These are phyloP conservation scores for Atractosteus spatula DNA, from an alignment of 2,113 vertebrate genomes.

Conservation along the genomic window DNA sequence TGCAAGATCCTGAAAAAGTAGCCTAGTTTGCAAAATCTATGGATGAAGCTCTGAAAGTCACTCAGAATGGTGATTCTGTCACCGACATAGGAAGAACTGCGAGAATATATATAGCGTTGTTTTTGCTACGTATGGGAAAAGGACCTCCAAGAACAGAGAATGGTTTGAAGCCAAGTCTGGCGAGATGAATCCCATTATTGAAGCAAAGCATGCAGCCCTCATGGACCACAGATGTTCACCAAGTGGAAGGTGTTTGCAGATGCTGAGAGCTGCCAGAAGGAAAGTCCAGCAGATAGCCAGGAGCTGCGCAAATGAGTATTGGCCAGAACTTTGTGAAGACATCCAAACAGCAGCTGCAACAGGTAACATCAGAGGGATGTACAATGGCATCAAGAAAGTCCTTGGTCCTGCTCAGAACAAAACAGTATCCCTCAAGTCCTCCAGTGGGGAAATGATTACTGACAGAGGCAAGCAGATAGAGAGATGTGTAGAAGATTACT, in stretches of 20 bases:
- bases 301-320: background rate
- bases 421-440: too few species aligned
- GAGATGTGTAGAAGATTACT: background rate
- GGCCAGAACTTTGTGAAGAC: background rate
- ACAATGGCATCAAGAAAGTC: too few species aligned
- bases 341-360: background rate
- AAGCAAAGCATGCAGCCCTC: background rate
- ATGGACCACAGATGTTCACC: background rate
- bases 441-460: too few species aligned
- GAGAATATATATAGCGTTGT: background rate
- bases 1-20: background rate
- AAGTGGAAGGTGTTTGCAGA: background rate
- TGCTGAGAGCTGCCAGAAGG: background rate
- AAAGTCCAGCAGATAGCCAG: background rate
- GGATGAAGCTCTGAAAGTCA: background rate
- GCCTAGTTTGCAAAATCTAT: background rate
- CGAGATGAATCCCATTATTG: background rate
- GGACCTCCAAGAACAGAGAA: background rate
- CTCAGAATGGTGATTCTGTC: background rate
- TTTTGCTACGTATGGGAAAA: background rate
- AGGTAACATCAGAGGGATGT: background rate
- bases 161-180: background rate
- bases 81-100: background rate
- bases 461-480: background rate
- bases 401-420: too few species aligned